Base-by-base conservation (phyloP, 2,797 vertebrate genomes). In the Capromys pilorides region DNA sequence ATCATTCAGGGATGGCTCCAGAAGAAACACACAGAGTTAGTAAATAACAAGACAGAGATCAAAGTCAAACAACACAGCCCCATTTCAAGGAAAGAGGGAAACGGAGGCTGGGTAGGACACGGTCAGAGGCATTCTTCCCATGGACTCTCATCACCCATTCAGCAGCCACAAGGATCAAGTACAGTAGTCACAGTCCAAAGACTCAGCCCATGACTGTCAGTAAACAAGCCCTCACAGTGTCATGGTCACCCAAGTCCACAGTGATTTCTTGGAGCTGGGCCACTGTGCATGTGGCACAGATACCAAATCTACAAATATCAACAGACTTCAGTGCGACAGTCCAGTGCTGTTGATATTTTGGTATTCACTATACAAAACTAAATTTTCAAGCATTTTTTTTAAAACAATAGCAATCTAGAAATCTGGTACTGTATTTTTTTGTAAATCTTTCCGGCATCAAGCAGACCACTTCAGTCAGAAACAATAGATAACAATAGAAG, bases 371-470 rank as follows among this genome's bases (percentile, higher is more conserved):
- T 98, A 99, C 98, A 99, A 99, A 79, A 99, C 98, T 0, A 98
- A 99, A 97, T 98, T 99, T 97, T 99, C 99, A 89, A 99, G 98
- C 99, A 99, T 99, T 85, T 99, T 99, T 24, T 99, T 97, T 94
- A 99, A 98, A 96, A 99, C 99, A 91, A 99, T 98, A 49, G 98
- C 98, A 62, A 99, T 99, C 99, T 99, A 99, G 97, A 99, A 45
- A 45, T 45, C 45, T 45, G 8, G 45, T n/a, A 99, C 98, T 99
- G 99, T 97, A 99, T 45, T 99, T 88, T 99, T 97, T 94, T 99
- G 97, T 95, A 99, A 98, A 93, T 99, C 99, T 97, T 99, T 99
- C 99, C 99, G 99, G 90, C 99, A 99, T 97, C 99, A 99, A 61
- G 99, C 98, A 2, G 98, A 98, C 99, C 99, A 99, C 87, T 98